Evolutionary conservation across 2,797 vertebrate genomes (phyloP).

Genomic region (Peromyscus eremicus): DNA sequence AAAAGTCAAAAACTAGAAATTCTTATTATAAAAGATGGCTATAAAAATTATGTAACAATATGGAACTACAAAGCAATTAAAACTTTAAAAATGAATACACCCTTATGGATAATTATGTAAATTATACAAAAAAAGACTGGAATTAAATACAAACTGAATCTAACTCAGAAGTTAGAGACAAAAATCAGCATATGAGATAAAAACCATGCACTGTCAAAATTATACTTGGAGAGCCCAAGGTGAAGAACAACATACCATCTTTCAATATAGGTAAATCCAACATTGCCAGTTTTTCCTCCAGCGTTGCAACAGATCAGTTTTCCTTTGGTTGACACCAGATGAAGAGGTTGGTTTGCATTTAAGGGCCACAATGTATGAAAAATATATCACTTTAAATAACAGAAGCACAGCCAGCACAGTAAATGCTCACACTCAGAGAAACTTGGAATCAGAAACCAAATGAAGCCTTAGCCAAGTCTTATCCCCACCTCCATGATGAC

Average conservation of each 20-base stretch:
- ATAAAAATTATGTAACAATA: slow-evolving; percentile 63
- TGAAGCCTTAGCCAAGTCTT: slow-evolving; percentile 31
- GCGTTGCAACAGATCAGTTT: slow-evolving; percentile 63
- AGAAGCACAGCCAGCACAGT: slow-evolving; percentile 67
- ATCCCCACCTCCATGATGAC: background rate
- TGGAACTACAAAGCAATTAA: slow-evolving; percentile 29
- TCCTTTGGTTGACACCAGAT: slow-evolving; percentile 76
- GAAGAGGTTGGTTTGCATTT: slow-evolving; percentile 73
- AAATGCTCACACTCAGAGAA: slow-evolving; percentile 70
- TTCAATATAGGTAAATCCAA: slow-evolving; percentile 77
- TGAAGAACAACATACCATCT: slow-evolving; percentile 75
- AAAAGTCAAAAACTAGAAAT: slow-evolving; percentile 57
- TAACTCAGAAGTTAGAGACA: slow-evolving; percentile 67
- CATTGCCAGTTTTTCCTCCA: slow-evolving; percentile 73
- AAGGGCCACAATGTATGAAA: slow-evolving; percentile 72
- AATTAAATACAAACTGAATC: slow-evolving; percentile 61
- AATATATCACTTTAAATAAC: slow-evolving; percentile 69
- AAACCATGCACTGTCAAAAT: slow-evolving; percentile 67
- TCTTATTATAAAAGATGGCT: slow-evolving; percentile 28
- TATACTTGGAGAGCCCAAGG: slow-evolving; percentile 32
- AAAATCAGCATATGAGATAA: slow-evolving; percentile 60
- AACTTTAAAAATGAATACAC: slow-evolving; percentile 59
- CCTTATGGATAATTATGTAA: slow-evolving; percentile 46
- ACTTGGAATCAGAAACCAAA: slow-evolving; percentile 54
- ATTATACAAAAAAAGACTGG: slow-evolving; percentile 22